These are phyloP conservation scores for Scaptomyza polygonia DNA, from an alignment of 2,888 invertebrate genomes.

Conservation along the genomic window DNA sequence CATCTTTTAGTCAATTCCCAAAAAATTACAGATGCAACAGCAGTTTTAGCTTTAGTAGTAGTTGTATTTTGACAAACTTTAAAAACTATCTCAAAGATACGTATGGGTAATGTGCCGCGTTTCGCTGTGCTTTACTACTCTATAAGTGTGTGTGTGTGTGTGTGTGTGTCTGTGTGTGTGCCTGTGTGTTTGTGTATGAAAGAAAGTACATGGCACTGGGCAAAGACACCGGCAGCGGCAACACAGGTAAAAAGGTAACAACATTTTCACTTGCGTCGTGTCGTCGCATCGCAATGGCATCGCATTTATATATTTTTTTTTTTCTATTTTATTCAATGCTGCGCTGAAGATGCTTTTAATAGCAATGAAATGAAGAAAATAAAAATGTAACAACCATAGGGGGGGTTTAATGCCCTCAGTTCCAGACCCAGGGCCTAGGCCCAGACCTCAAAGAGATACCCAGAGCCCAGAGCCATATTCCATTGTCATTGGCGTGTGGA, in stretches of 20 bases:
- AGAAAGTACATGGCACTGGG: slow-evolving; percentile 59
- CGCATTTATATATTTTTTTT: no score
- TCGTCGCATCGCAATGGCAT: slow-evolving; percentile 38
- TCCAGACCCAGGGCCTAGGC: slow-evolving; percentile 29
- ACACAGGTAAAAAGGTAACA: slow-evolving; percentile 73
- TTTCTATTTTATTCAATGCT: slow-evolving; percentile 47
- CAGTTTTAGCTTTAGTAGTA: slow-evolving; percentile 11
- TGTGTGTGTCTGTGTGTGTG: slow-evolving; percentile 33
- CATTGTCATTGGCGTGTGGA: slow-evolving; percentile 72
- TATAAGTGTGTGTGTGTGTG: slow-evolving; percentile 15
- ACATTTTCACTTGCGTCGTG: slow-evolving; percentile 73
- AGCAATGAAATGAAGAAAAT: slow-evolving; percentile 12
- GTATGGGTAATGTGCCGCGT: slow-evolving; percentile 32
- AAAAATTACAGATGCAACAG: neutral
- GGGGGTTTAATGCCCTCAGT: slow-evolving; percentile 71
- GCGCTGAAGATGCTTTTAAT: slow-evolving; percentile 66
- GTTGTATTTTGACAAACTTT: slow-evolving; percentile 64
- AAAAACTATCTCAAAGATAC: slow-evolving; percentile 73
- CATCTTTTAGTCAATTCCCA: neutral
- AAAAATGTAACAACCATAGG: slow-evolving; percentile 55
- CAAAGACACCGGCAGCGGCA: slow-evolving; percentile 31
- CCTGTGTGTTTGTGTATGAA: slow-evolving; percentile 49
- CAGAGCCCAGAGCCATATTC: slow-evolving; percentile 30
- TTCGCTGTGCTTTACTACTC: slow-evolving; percentile 25
- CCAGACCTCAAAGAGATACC: slow-evolving; percentile 29